phyloP scores from a whole-genome alignment of 2,888 invertebrate genomes.

The Napeogenes inachia region DNA sequence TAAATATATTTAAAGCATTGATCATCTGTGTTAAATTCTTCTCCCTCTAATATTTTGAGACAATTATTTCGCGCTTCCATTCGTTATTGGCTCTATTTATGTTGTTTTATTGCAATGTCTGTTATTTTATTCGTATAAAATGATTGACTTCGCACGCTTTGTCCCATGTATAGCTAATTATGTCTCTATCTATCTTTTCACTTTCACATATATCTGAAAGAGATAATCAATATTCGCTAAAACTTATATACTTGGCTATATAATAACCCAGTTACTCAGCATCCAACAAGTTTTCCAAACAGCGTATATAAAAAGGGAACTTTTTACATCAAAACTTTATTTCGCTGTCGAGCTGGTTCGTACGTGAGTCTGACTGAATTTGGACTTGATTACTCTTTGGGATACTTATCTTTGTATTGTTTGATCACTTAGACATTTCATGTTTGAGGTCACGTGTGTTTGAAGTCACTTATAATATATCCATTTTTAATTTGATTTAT shows the following conservation, averaged over 20 bases:
- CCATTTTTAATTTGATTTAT: not conserved
- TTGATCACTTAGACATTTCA: conserved; percentile 1
- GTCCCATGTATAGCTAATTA: not conserved
- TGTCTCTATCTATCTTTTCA: conserved; percentile 1
- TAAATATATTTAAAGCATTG: too few species aligned
- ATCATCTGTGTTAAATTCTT: too few species aligned
- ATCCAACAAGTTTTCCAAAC: conserved; percentile 49
- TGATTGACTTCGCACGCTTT: not conserved
- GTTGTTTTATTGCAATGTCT: too few species aligned
- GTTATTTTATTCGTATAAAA: too few species aligned
- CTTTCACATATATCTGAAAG: not conserved
- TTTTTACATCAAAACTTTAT: conserved; percentile 79
- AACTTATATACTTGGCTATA: conserved; percentile 13
- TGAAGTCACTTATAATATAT: not conserved
- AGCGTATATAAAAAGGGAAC: conserved; percentile 71
- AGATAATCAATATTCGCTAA: conserved; percentile 16
- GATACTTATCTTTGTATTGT: conserved; percentile 26
- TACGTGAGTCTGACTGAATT: conserved; percentile 69
- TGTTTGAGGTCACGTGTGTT: not conserved
- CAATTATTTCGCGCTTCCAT: too few species aligned
- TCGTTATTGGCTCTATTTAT: too few species aligned
- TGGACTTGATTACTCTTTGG: conserved; percentile 64
- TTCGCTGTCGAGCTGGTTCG: conserved; percentile 61
- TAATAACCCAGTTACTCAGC: conserved; percentile 26
- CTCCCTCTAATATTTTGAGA: too few species aligned